These are phyloP conservation scores for Tamias sibiricus DNA, from an alignment of 2,113 vertebrate species.

Conservation along the genomic window DNA sequence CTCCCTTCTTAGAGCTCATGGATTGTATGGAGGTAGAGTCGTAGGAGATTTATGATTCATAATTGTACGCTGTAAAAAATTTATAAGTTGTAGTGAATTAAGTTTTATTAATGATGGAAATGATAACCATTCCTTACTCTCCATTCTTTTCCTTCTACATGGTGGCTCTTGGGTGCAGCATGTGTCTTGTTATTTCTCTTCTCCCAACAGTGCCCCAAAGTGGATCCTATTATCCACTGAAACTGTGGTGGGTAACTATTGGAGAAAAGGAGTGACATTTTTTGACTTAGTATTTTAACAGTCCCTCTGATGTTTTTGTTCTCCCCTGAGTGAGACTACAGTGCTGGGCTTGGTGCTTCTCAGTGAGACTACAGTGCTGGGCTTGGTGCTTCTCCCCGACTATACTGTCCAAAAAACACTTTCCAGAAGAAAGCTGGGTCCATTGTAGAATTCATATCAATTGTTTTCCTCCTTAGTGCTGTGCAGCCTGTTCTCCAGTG, in stretches of 20 bases:
- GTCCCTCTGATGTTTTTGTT: background rate
- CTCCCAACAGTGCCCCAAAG: background rate
- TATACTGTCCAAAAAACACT: fast-evolving
- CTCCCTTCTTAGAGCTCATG: background rate
- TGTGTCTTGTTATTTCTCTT: background rate
- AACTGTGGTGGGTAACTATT: background rate
- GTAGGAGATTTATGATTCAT: background rate
- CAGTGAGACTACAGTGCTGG: background rate
- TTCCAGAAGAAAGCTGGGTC: background rate
- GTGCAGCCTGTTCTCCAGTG: background rate
- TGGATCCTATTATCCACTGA: background rate
- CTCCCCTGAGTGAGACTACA: background rate
- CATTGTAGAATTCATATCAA: background rate
- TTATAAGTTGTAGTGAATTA: background rate
- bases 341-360: too few species aligned
- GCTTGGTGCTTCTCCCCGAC: background rate
- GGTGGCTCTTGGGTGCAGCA: background rate
- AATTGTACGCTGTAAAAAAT: background rate
- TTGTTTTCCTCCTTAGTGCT: background rate
- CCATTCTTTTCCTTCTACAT: background rate
- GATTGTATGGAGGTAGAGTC: background rate
- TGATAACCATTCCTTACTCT: background rate
- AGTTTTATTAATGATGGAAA: background rate
- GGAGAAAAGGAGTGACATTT: background rate
- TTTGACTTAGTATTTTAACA: background rate